Evolutionary conservation across 2,113 vertebrate species (phyloP), one percentile per base, ranked within the genome.

Genomic region (Chaetura pelagica): DNA sequence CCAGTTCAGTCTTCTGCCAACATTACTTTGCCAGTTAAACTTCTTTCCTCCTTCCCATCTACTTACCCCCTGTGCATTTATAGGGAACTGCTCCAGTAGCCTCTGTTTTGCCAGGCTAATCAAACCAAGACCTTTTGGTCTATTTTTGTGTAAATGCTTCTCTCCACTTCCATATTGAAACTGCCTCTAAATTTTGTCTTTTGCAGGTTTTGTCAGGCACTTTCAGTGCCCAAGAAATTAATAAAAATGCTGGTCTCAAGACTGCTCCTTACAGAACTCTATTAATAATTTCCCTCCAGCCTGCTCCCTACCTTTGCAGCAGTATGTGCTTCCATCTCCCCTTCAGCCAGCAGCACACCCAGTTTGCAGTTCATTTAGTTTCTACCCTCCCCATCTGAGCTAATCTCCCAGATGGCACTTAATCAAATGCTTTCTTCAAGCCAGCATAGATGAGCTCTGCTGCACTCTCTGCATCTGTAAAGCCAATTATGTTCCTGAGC

Each of bases 381-480:
- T 58, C 68, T 55, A 87, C 38, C n/a, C 35, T 91, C 24, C 40
- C 35, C 76, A 68, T 84, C 46, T 9, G 10, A 84, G 68, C 59
- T 49, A 20, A 91, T 87, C 51, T 87, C 63, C 83, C 79, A 82
- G 66, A 79, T 55, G 57, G 34, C 79, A 40, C 72, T 88, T 86
- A 88, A 84, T 76, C 68, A 77, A 77, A 34, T 58, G 30, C 51
- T 87, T 89, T 94, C 24, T 91, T 67, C 30, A 44, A 87, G 73
- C 40, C 68, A 48, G 51, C 20, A 4, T 81, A 61, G 73, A 73
- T 64, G 49, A 89, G 73, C 46, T 81, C 68, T 64, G 3, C 59
- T 89, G 55, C 40, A 38, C 75, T 82, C 23, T 23, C 66, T 90
- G 30, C 73, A 81, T 73, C 63, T 54, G 21, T 58, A 64, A 93